Conservation (phyloP, 1,140 invertebrate species). For the Amphibalanus amphitrite region DNA sequence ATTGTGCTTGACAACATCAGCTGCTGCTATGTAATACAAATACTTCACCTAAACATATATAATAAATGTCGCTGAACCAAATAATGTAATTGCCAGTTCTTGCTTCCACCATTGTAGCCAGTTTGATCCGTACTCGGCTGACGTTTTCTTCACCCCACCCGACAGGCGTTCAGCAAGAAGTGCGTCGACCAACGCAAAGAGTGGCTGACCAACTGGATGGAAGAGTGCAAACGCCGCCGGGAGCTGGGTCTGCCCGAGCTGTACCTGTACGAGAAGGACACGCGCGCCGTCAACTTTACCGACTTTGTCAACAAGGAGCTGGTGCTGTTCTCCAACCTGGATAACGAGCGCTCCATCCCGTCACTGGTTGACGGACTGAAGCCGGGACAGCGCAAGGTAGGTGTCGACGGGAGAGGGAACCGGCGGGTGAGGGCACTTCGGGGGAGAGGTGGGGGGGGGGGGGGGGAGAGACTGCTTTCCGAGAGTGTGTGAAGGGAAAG, state of each 20-base stretch:
- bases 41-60: too few species aligned
- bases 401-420: too few species aligned
- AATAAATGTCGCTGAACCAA: too few species aligned
- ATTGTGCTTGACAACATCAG: too few species aligned
- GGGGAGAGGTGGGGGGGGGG: too few species aligned
- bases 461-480: too few species aligned
- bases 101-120: too few species aligned
- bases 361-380: slow-evolving; percentile 88
- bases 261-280: slow-evolving; percentile 86
- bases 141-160: background rate
- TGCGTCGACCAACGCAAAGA: slow-evolving; percentile 88
- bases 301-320: slow-evolving; percentile 97
- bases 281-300: slow-evolving; percentile 61
- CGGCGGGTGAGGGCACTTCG: too few species aligned
- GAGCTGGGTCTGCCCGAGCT: slow-evolving; percentile 79
- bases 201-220: slow-evolving; percentile 95
- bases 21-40: too few species aligned
- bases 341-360: slow-evolving; percentile 93
- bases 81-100: too few species aligned
- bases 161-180: slow-evolving; percentile 83
- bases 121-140: too few species aligned
- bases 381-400: slow-evolving; percentile 86
- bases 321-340: slow-evolving; percentile 90
- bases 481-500: too few species aligned
- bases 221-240: slow-evolving; percentile 72